Evolutionary conservation across 2,797 vertebrate species (phyloP).

Genomic region (Anisognathus igniventris): DNA sequence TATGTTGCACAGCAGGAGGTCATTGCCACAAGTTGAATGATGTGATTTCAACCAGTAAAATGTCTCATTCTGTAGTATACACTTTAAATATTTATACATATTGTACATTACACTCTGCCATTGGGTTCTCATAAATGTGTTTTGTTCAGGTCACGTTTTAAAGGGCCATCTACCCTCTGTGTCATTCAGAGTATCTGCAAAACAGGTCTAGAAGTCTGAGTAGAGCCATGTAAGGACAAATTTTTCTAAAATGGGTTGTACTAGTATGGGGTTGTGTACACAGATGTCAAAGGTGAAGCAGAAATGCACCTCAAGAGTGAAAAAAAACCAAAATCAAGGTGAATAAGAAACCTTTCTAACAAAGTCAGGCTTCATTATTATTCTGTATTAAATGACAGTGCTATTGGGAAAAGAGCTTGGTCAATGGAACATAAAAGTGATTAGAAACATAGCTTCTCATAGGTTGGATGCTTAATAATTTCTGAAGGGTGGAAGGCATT

Average conservation of each 20-base stretch:
- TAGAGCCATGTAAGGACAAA: not conserved
- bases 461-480: not conserved
- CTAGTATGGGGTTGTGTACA: not conserved
- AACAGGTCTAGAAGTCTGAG: not conserved
- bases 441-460: not conserved
- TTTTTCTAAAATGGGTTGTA: not conserved
- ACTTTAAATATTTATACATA: not conserved
- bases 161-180: not conserved
- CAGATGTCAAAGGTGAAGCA: not conserved
- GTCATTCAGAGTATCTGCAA: not conserved
- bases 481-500: not conserved
- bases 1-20: not conserved
- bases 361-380: not conserved
- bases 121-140: not conserved
- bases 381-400: not conserved
- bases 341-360: not conserved
- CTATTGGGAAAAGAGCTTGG: not conserved
- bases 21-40: conserved; percentile 22
- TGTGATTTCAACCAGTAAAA: conserved; percentile 45
- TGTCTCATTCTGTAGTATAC: not conserved
- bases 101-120: not conserved
- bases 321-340: not conserved
- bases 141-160: not conserved
- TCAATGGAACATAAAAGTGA: not conserved
- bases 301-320: not conserved